Percentiles rank a stretch among this genome's conserved stretches.
These are phyloP conservation scores for Symphodus melops DNA, from an alignment of 2,113 vertebrate genomes.

Conservation along the genomic window DNA sequence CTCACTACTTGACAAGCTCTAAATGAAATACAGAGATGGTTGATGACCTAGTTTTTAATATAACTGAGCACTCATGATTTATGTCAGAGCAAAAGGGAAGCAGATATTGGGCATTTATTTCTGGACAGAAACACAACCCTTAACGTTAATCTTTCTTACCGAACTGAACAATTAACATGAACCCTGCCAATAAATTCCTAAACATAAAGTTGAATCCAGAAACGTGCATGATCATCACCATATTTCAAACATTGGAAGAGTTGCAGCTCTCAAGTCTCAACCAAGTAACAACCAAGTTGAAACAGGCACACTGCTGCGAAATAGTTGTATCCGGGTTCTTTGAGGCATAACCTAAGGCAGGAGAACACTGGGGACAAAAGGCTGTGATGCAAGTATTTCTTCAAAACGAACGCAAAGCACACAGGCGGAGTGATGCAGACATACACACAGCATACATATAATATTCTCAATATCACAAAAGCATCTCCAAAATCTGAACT, in stretches of 20 bases:
- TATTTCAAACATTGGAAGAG: not conserved
- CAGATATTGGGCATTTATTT: not conserved
- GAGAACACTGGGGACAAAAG: constrained; percentile 2
- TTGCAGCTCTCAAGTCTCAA: constrained; percentile 3
- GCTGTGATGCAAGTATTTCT: constrained; percentile 11
- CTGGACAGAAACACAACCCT: not conserved
- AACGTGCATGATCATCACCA: not conserved
- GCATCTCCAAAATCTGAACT: not conserved
- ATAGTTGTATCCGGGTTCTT: not conserved
- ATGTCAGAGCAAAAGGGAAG: not conserved
- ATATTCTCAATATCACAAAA: not conserved
- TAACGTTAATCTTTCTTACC: not conserved
- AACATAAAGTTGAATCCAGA: not conserved
- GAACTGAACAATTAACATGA: not conserved
- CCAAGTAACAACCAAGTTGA: not conserved
- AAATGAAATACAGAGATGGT: not conserved
- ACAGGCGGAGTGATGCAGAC: not conserved
- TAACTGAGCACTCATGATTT: not conserved
- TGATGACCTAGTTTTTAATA: not conserved
- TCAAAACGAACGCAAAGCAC: constrained; percentile 2
- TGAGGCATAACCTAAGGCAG: constrained; percentile 20
- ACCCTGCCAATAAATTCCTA: not conserved
- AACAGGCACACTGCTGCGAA: not conserved
- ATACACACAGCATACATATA: constrained; percentile 6
- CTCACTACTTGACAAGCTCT: not conserved